Evolutionary conservation across 2,797 vertebrate genomes (phyloP).

Genomic region (Tapirus indicus): DNA sequence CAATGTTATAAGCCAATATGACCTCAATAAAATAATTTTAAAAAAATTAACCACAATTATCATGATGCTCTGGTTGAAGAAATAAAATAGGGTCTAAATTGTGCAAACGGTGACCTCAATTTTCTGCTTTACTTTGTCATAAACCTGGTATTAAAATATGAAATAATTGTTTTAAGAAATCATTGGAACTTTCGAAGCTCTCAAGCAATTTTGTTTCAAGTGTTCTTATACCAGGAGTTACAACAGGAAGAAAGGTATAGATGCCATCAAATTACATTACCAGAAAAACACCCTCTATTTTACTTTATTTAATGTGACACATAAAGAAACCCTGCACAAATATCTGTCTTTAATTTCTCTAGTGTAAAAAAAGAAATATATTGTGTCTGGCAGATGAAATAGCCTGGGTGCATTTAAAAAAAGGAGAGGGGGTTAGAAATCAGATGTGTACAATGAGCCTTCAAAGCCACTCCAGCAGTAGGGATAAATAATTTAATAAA

Average conservation of each 20-base stretch:
- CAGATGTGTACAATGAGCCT: constrained; percentile 90
- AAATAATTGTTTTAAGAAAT: constrained; percentile 54
- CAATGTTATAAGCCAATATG: too few species aligned
- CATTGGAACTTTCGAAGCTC: constrained; percentile 39
- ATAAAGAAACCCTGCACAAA: constrained; percentile 83
- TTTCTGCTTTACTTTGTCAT: background rate
- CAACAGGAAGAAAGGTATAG: constrained; percentile 73
- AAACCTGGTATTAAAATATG: background rate
- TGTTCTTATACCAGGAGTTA: constrained; percentile 61
- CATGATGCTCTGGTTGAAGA: background rate
- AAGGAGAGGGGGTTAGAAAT: constrained; percentile 74
- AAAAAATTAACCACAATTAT: background rate
- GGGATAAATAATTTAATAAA: constrained; percentile 90
- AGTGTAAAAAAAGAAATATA: constrained; percentile 88
- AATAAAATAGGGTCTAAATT: background rate
- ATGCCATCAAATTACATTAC: constrained; percentile 76
- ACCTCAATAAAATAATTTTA: too few species aligned
- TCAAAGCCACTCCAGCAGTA: constrained; percentile 89
- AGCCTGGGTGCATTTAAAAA: constrained; percentile 88
- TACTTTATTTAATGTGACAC: constrained; percentile 85
- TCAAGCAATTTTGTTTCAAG: constrained; percentile 68
- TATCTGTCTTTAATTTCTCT: constrained; percentile 89
- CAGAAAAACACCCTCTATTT: constrained; percentile 68
- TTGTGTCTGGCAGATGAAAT: constrained; percentile 89
- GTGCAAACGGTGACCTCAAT: background rate